Evolutionary conservation across 2,888 invertebrate genomes (phyloP), one percentile per base, ranked within the genome.

Genomic region (Petrophora chlorosata): DNA sequence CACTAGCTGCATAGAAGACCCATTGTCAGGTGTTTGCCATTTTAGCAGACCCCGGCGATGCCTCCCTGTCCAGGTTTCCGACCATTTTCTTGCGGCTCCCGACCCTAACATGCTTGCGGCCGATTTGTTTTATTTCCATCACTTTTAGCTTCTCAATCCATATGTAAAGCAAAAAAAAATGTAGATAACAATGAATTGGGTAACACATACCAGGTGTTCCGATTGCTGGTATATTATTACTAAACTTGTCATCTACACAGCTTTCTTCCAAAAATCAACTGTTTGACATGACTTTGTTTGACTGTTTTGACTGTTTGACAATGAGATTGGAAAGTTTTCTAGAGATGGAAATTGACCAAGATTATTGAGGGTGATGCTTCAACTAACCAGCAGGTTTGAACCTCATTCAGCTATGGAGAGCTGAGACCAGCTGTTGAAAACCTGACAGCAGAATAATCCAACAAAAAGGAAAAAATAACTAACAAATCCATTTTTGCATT

Each of bases 361-460:
- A 77, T 73, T n/a, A n/a, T n/a, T 77, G 68, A 75, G 82, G 76
- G 78, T 82, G 81, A 69, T 64, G 85, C 87, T 85, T 84, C 16
- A 56, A 82, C 79, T 87, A 86, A 87, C 71, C 53, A 46, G 49
- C 49, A 49, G 53, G 49, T 47, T 56, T 50, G 39, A 35, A 49
- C 36, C 42, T 41, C 28, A 23, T 43, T 38, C 38, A 38, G 48
- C 41, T 22, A 61, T 49, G 29, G 22, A 25, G 22, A 14, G 19
- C 34, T 38, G 34, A 15, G 25, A 9, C 10, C 14, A 22, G 26
- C 5, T 16, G 9, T 36, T 28, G 9, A 34, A 19, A 25, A 22
- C 19, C 32, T 40, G 32, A 38, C 26, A 26, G 32, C 28, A 32
- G 9, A 25, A 10, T 8, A 2, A 22, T 25, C n/a, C n/a, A n/a